Evolutionary conservation across 2,113 vertebrate genomes (phyloP), one percentile per base, ranked within the genome.

Genomic region (Euleptes europaea): DNA sequence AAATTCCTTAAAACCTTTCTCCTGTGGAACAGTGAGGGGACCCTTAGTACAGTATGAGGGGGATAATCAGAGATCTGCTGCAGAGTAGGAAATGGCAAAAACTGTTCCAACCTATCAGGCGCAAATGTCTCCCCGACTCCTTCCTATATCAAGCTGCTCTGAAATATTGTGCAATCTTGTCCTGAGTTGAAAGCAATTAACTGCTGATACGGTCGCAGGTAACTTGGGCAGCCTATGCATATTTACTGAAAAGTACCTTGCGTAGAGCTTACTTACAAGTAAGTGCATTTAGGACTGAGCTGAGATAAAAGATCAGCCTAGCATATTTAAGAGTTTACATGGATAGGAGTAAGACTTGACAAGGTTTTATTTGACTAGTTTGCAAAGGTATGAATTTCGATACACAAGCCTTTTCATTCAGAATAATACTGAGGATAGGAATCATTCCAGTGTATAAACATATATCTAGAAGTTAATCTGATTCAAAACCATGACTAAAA

Each of bases 371-470:
- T 33, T 31, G 38, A 42, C 63, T 78, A 47, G 17, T 33, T 47
- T n/a, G 31, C 11, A 49, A n/a, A 33, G 2, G 78, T 54, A 19
- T 86, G 71, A 63, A 2, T 35, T 74, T 76, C 23, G 0, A 23
- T 1, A 35, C 63, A 17, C 40, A 65, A 54, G 71, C 1, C 1
- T 11, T 77, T 88, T 42, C 57, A 5, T 79, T 79, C 0, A 0
- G 72, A 83, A 23, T 2, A 9, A 19, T 1, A 63, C 60, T 10
- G 3, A 31, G 78, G 13, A 21, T 63, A 3, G 0, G 17, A 23
- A 74, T 35, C 74, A 5, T 33, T 3, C 23, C n/a, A 8, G 28
- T n/a, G n/a, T 57, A 19, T n/a, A 74, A 14, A 63, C 31, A 35
- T 31, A 44, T 33, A 42, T n/a, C 7, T 5, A 17, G 31, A 79